Base-by-base conservation (phyloP, 2,888 invertebrate genomes). In the Falcaria lacertinaria region DNA sequence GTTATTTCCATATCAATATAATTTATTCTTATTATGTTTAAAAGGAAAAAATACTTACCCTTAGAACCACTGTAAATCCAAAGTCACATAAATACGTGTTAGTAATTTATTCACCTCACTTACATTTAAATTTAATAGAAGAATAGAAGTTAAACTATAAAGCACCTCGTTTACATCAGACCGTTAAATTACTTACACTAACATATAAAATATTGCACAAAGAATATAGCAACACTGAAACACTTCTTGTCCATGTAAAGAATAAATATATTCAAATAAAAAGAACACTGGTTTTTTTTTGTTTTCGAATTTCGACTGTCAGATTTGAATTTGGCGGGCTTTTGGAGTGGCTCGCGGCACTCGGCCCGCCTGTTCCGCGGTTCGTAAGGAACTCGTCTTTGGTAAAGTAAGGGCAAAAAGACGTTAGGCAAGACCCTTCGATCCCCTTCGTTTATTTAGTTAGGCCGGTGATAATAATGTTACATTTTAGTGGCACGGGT, bases 381-480 rank as follows among this genome's bases (percentile, higher is more conserved):
- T 80, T 82, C 74, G 58, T 66, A 84, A 86, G 82, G 75, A 85
- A 89, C 88, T 88, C 80, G 72, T 76, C 79, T 78, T 86, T 28
- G 11, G 28, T 28, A 11, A 28, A 11, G 28, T 28, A 70, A 72
- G 80, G 80, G 74, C 69, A 60, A 74, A 88, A 88, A 89, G 87
- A 88, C 88, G 88, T 88, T 89, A 85, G 71, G 71, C 65, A 62
- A 60, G 71, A 69, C 86, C 87, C 86, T 79, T 77, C 74, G 69
- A 69, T 73, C 72, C 84, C 85, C 82, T 79, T 74, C 70, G 73
- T 69, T 73, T 69, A 66, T 77, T 81, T 76, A 70, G 69, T 66
- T 74, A 41, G 47, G 42, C 40, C 62, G 63, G 67, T 69, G 78
- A 81, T 80, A 81, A 80, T 69, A 57, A 60, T 45, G 37, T 37